phyloP scores from a whole-genome alignment of 2,797 vertebrate genomes.

The Notolepis coatsorum region DNA sequence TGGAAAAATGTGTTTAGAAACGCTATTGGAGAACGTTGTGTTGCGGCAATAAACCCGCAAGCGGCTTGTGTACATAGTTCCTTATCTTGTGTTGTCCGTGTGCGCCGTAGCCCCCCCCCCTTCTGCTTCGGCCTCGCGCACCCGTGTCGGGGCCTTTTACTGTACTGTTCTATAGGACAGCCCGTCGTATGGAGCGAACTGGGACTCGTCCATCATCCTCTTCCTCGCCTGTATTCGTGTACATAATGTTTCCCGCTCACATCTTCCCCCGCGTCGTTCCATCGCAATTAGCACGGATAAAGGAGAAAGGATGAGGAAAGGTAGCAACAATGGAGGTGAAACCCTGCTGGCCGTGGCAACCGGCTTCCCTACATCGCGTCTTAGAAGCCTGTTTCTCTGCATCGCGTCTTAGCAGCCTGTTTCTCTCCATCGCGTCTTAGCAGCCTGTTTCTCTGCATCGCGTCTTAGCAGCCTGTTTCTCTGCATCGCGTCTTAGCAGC shows the following conservation, averaged over 20 bases:
- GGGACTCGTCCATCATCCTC: constrained; percentile 45
- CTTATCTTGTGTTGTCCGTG: constrained; percentile 74
- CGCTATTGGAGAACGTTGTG: constrained; percentile 65
- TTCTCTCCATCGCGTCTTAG: too few relatives aligned
- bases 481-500: too few relatives aligned
- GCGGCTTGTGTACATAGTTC: constrained; percentile 76
- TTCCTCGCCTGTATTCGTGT: constrained; percentile 19
- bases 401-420: too few relatives aligned
- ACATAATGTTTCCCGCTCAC: constrained; percentile 19
- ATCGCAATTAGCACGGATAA: too few relatives aligned
- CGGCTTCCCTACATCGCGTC: too few relatives aligned
- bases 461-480: too few relatives aligned
- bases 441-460: too few relatives aligned
- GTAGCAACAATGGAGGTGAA: too few relatives aligned
- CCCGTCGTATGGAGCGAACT: constrained; percentile 43
- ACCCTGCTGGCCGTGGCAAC: too few relatives aligned
- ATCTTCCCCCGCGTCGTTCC: too few relatives aligned
- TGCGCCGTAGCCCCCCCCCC: constrained; percentile 65
- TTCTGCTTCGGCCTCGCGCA: constrained; percentile 65
- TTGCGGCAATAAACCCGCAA: constrained; percentile 72
- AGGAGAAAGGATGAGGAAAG: too few relatives aligned
- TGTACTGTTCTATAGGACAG: constrained; percentile 36
- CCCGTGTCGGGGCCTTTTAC: constrained; percentile 48
- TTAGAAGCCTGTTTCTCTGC: too few relatives aligned
- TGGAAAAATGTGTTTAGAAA: constrained; percentile 70